Conservation (phyloP, 2,888 invertebrate genomes). For the Megaustenia siamemsis region DNA sequence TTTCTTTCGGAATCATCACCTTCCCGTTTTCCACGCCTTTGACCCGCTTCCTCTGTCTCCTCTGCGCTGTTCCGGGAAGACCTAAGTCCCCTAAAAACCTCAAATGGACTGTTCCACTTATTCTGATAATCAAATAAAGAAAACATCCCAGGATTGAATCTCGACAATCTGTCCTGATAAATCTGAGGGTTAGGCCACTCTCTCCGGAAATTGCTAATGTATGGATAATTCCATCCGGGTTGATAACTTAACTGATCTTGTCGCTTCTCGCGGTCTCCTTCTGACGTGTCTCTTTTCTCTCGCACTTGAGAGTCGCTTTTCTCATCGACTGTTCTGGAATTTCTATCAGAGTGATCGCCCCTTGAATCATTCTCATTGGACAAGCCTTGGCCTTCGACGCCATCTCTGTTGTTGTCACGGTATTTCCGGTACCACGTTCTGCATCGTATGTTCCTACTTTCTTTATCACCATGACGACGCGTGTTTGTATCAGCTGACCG, state of each 20-base stretch:
- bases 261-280: neutral
- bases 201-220: neutral
- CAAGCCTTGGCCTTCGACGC: neutral
- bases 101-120: neutral
- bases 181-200: neutral
- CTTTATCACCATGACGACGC: neutral
- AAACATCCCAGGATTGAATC: neutral
- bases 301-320: neutral
- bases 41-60: neutral
- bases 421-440: slow-evolving; percentile 25
- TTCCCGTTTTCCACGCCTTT: neutral
- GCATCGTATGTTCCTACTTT: slow-evolving; percentile 28
- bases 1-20: neutral
- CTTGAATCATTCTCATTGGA: neutral
- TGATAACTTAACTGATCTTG: neutral
- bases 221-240: neutral
- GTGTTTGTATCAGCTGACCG: neutral
- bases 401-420: neutral
- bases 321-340: neutral
- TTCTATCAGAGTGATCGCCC: neutral
- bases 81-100: neutral
- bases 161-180: neutral
- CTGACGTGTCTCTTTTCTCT: neutral
- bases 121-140: too few species aligned
- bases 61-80: neutral